Evolutionary conservation across 2,797 vertebrate genomes (phyloP), one percentile per base, ranked within the genome.

Genomic region (Ataeniobius toweri): DNA sequence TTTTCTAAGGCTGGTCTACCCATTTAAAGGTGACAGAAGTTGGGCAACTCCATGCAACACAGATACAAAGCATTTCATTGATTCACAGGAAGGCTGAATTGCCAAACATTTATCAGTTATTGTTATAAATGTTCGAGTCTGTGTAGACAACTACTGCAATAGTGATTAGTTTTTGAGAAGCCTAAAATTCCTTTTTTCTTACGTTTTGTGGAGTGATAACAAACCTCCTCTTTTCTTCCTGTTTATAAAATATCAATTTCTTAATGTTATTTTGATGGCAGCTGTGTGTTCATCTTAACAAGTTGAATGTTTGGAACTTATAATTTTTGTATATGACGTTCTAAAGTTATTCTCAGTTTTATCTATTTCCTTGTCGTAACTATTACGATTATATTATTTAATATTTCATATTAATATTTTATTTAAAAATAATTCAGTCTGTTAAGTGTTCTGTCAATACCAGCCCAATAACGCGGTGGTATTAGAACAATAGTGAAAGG

Each of bases 221-320:
- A 28, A 28, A 28, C 26, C 58, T 59, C 24, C 13, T 28, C 28
- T 28, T 59, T 59, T 2, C 26, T 59, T 36, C 36, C 36, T 36
- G 36, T 36, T 36, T 36, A 36, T 36, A 36, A 3, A 36, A 36
- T 36, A 28, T 16, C 58, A 31, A 26, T 18, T 61, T 16, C 59
- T 13, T 31, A 14, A 5, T 28, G 14, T 61, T 28, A 31, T 31
- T 61, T 31, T 61, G 13, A 28, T 28, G 58, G n/a, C 12, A 70
- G 68, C 14, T 74, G 31, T 2, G 48, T 41, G 59, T 67, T 74
- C 16, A 70, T 55, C 18, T 51, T 20, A 63, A 76, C 51, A 67
- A 58, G 50, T 53, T 75, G 41, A 67, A 63, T 59, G 41, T 41
- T 73, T 81, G 48, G 46, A n/a, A 83, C 28, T n/a, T 72, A 55